phyloP scores from a whole-genome alignment of 2,888 invertebrate species.

The Hydrotaea diabolus region DNA sequence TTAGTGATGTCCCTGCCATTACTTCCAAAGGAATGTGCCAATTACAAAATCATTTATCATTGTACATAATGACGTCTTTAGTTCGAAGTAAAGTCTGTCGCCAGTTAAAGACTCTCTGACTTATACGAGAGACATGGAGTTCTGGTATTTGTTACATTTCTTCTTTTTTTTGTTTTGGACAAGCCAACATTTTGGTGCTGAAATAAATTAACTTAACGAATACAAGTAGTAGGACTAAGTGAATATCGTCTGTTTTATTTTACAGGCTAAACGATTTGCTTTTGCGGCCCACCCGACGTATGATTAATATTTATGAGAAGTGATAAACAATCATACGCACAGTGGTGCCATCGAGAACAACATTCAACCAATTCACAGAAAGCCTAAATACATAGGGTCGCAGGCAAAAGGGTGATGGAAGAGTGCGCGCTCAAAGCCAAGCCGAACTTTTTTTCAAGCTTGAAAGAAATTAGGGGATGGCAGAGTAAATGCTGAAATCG shows the following conservation, averaged over 20 bases:
- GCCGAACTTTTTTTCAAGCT: too few relatives aligned
- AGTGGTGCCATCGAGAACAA: background rate
- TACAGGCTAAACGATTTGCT: background rate
- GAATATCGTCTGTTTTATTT: background rate
- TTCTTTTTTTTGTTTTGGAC: background rate
- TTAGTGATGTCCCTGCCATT: too few relatives aligned
- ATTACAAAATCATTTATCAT: background rate
- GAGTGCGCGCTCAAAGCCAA: too few relatives aligned
- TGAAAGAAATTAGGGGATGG: too few relatives aligned
- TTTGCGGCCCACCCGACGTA: constrained; percentile 23
- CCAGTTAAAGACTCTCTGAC: too few relatives aligned
- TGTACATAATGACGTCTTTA: background rate
- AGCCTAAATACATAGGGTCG: too few relatives aligned
- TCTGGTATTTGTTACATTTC: background rate
- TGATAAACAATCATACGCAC: background rate
- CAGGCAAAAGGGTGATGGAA: too few relatives aligned
- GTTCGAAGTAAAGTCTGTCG: background rate
- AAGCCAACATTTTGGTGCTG: too few relatives aligned
- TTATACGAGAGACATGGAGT: too few relatives aligned
- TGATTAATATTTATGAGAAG: constrained; percentile 28
- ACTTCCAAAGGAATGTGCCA: background rate
- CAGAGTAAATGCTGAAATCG: too few relatives aligned
- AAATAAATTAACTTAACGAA: too few relatives aligned
- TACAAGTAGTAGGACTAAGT: too few relatives aligned
- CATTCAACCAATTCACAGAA: background rate